Evolutionary conservation across 2,797 vertebrate genomes (phyloP).

Genomic region (Sarcophilus harrisii): DNA sequence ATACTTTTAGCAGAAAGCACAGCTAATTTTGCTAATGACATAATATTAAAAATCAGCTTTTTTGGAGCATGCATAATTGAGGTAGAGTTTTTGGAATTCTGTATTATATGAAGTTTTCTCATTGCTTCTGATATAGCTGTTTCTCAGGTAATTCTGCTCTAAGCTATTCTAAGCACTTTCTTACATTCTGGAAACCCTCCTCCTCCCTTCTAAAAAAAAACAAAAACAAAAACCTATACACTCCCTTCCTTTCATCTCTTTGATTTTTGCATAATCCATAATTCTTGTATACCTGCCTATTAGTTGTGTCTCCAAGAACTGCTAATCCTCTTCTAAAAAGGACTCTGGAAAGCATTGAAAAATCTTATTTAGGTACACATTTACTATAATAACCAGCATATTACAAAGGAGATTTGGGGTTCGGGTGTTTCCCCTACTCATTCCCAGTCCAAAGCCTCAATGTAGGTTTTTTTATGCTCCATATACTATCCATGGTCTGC

Average conservation of each 20-base stretch:
- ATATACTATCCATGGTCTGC: neutral
- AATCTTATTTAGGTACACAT: neutral
- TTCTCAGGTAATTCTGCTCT: slow-evolving; percentile 13
- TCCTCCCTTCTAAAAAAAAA: neutral
- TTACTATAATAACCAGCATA: neutral
- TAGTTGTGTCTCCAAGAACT: neutral
- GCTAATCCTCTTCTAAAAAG: neutral
- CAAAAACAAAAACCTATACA: neutral
- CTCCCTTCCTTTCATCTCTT: neutral
- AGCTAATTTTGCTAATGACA: slow-evolving; percentile 46
- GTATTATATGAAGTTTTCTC: slow-evolving; percentile 5
- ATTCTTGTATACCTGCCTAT: neutral
- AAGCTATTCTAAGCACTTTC: slow-evolving; percentile 36
- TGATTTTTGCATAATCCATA: neutral
- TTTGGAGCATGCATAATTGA: slow-evolving; percentile 18
- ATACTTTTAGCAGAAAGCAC: slow-evolving; percentile 66
- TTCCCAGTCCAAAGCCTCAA: neutral
- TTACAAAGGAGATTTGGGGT: neutral
- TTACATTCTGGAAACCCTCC: neutral
- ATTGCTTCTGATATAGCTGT: slow-evolving; percentile 32
- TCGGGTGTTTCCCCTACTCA: neutral
- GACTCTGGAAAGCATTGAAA: neutral
- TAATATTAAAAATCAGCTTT: slow-evolving; percentile 58
- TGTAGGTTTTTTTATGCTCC: neutral
- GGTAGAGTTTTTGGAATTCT: slow-evolving; percentile 35